A percentile compares a stretch with the other conserved stretches of the same genome.
These are phyloP conservation scores for Stenolophus ochropezus DNA, from an alignment of 2,888 invertebrate species.

Conservation along the genomic window DNA sequence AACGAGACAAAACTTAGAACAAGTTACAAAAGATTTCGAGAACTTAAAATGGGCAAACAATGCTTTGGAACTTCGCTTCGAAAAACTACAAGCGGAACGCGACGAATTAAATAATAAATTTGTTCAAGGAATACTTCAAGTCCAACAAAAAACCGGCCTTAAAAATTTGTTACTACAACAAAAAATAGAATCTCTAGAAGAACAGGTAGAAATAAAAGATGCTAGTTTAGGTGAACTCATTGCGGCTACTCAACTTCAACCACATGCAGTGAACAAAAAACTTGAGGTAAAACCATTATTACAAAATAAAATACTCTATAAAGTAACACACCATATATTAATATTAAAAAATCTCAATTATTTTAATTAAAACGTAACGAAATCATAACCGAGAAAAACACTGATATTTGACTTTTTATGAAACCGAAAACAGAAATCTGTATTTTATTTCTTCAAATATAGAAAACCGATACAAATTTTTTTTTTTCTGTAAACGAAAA, in stretches of 20 bases:
- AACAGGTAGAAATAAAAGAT: slow-evolving; percentile 81
- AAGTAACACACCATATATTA: too few species aligned
- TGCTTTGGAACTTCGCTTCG: slow-evolving; percentile 85
- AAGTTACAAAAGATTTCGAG: slow-evolving; percentile 76
- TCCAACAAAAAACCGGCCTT: slow-evolving; percentile 89
- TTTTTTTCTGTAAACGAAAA: too few species aligned
- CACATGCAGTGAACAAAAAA: slow-evolving; percentile 74
- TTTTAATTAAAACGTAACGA: too few species aligned
- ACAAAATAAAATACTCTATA: too few species aligned
- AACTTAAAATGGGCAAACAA: slow-evolving; percentile 80
- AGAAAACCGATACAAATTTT: too few species aligned
- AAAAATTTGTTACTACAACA: slow-evolving; percentile 89
- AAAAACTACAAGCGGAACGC: slow-evolving; percentile 83
- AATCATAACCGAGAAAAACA: too few species aligned
- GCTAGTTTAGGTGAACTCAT: slow-evolving; percentile 82
- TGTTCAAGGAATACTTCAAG: slow-evolving; percentile 87
- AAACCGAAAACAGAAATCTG: too few species aligned
- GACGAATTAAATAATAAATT: slow-evolving; percentile 87
- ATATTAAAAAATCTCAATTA: too few species aligned
- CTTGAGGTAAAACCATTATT: slow-evolving; percentile 77
- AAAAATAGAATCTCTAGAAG: slow-evolving; percentile 80
- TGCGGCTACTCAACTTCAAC: slow-evolving; percentile 75
- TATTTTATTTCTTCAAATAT: too few species aligned
- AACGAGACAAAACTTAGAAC: slow-evolving; percentile 74
- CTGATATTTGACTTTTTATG: too few species aligned